Base-by-base conservation (phyloP, 2,113 vertebrate species). In the Dryoscopus gambensis region DNA sequence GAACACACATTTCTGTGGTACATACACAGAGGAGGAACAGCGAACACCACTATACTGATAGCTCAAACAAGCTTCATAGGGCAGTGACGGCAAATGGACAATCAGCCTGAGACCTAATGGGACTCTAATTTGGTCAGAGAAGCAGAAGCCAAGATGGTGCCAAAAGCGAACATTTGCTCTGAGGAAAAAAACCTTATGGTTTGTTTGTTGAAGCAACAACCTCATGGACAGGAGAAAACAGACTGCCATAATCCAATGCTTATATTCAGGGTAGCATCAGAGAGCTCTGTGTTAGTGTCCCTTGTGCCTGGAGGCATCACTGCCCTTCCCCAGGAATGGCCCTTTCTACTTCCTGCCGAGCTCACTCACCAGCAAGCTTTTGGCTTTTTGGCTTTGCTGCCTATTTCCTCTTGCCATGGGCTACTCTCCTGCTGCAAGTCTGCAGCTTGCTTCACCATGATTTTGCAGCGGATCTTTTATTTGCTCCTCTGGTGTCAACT, bases 21-120 rank as follows among this genome's bases (percentile, higher is more conserved):
- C 2, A 1, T 33, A 40, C 1, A 6, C 31, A 57, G 33, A 42
- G 21, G 24, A 81, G 35, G 60, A 77, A 56, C n/a, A 70, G 46
- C 0, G 0, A 74, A 39, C 4, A 6, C 2, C 31, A n/a, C 49
- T 0, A 0, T 25, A 40, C 6, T 69, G n/a, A 28, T 30, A 23
- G 42, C 73, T 55, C 69, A 65, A 80, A 89, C 19, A 77, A 89
- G 12, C 11, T 23, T 57, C 2, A 2, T 0, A 37, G 19, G 76
- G 40, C 31, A 68, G n/a, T 8, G 11, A 64, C 33, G 25, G 65
- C 31, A 84, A 90, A 65, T 11, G 64, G 50, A 46, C 35, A 57
- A 42, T 65, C 63, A 87, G 19, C 24, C 69, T 55, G 52, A 63
- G 44, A 78, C 27, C 33, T 70, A 70, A 78, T 24, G 47, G 40